A percentile compares a stretch with the other conserved stretches of the same genome.
These are phyloP conservation scores for Limnephilus rhombicus DNA, from an alignment of 2,888 invertebrate species.

Conservation along the genomic window DNA sequence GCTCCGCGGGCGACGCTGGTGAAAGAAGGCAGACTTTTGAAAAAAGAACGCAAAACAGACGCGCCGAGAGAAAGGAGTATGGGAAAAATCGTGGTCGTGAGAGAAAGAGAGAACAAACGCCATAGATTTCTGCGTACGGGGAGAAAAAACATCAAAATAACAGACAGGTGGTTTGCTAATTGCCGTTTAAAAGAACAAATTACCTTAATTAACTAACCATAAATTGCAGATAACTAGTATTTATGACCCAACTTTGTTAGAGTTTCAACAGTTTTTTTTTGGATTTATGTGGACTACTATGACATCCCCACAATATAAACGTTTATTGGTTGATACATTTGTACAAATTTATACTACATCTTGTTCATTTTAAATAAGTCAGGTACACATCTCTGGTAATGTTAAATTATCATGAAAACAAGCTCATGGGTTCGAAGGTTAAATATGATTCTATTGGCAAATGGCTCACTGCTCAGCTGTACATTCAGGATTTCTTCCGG, in stretches of 20 bases:
- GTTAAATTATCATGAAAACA: too few relatives aligned
- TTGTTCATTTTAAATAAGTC: too few relatives aligned
- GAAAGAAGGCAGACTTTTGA: conserved; percentile 21
- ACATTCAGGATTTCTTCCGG: too few relatives aligned
- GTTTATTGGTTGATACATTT: too few relatives aligned
- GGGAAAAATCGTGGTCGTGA: conserved; percentile 31
- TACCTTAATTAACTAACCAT: background rate
- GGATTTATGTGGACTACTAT: too few relatives aligned
- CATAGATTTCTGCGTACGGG: background rate
- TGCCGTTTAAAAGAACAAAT: background rate
- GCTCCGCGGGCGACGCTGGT: background rate
- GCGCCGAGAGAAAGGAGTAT: conserved; percentile 37
- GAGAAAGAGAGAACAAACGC: conserved; percentile 4
- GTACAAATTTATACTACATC: too few relatives aligned
- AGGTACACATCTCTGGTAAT: too few relatives aligned
- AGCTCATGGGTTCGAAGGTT: too few relatives aligned
- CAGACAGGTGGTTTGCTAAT: background rate
- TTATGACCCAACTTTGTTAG: background rate
- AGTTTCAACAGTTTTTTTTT: background rate
- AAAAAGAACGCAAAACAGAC: conserved; percentile 23
- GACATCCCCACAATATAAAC: too few relatives aligned
- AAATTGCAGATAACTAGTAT: background rate
- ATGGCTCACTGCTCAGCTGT: too few relatives aligned
- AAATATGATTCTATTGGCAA: too few relatives aligned
- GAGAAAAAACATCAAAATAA: conserved; percentile 2